Percentiles rank a stretch among this genome's conserved stretches.
phyloP scores from a whole-genome alignment of 1,140 invertebrate genomes.

The Camponotus vicinus region DNA sequence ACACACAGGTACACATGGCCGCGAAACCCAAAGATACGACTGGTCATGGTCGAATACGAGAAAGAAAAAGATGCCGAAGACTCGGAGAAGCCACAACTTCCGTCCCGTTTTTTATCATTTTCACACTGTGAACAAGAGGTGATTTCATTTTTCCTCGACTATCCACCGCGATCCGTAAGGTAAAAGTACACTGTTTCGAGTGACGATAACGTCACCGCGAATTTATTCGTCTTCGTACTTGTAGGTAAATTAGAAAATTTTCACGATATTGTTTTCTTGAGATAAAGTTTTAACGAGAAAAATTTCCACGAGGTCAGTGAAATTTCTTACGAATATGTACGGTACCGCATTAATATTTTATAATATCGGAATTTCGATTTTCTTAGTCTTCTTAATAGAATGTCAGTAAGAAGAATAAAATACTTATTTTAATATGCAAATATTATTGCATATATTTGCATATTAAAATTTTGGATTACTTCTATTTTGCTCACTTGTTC shows the following conservation, averaged over 20 bases:
- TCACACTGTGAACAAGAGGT: conserved; percentile 32
- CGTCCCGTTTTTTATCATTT: conserved; percentile 60
- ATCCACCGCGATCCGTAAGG: background rate
- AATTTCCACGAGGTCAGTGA: background rate
- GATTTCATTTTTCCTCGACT: conserved; percentile 54
- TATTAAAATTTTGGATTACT: background rate
- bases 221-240: background rate
- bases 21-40: conserved; percentile 49
- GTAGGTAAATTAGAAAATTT: conserved; percentile 46
- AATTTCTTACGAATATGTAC: conserved; percentile 3
- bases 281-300: background rate
- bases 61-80: conserved; percentile 4
- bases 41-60: conserved; percentile 3
- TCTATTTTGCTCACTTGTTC: background rate
- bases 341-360: background rate
- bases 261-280: background rate
- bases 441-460: background rate
- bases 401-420: background rate
- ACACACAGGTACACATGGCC: background rate
- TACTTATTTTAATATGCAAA: background rate
- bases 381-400: background rate
- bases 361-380: background rate
- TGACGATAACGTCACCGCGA: conserved; percentile 23
- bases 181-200: conserved; percentile 27
- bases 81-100: background rate